Conservation (phyloP, 2,113 vertebrate genomes). For the Melanerpes aurifrons region DNA sequence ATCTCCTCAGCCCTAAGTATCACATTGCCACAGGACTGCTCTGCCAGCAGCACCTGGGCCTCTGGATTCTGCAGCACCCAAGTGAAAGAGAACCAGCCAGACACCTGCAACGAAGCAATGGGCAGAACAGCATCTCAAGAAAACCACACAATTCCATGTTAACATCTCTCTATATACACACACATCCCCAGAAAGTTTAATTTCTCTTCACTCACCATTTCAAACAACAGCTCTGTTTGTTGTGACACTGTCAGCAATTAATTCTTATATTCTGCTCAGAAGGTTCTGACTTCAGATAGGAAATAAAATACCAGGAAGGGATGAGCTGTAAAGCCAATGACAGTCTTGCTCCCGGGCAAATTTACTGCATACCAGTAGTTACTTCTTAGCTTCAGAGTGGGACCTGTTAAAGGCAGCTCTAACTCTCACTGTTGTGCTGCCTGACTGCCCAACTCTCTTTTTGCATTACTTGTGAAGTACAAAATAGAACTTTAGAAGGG, state of each 20-base stretch:
- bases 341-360: not conserved
- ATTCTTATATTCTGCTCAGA: not conserved
- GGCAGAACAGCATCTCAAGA: not conserved
- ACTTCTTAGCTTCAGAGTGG: not conserved
- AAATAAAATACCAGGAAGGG: conserved; percentile 16
- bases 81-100: not conserved
- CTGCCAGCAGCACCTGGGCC: not conserved
- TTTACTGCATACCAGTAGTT: not conserved
- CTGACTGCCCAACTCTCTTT: not conserved
- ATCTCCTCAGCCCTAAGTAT: not conserved
- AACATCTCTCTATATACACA: not conserved
- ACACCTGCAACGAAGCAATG: not conserved
- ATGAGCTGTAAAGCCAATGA: not conserved
- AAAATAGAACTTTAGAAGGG: conserved; percentile 9
- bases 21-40: fast-evolving
- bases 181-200: not conserved
- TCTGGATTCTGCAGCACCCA: not conserved
- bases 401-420: not conserved
- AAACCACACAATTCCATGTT: not conserved
- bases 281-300: not conserved
- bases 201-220: not conserved
- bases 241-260: not conserved
- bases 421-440: not conserved
- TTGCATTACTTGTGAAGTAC: not conserved
- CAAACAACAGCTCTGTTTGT: not conserved